These are phyloP conservation scores for Trichopria drosophilae DNA, from an alignment of 2,888 invertebrate species.

Conservation along the genomic window DNA sequence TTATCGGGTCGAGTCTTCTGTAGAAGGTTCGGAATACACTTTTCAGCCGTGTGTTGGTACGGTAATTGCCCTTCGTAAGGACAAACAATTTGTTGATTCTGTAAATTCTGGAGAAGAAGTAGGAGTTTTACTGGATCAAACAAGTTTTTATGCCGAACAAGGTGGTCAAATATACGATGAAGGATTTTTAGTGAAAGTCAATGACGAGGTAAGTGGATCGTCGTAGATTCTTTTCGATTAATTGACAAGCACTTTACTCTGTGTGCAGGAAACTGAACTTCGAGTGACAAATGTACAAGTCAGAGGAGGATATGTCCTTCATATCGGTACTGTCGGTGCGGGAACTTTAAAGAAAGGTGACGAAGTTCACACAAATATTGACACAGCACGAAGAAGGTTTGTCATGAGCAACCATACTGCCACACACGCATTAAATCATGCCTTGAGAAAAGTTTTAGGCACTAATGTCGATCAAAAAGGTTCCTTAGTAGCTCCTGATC, in stretches of 20 bases:
- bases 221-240: not conserved
- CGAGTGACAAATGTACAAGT: slow-evolving; percentile 91
- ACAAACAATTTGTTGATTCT: slow-evolving; percentile 83
- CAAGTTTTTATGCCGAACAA: slow-evolving; percentile 97
- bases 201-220: slow-evolving; percentile 67
- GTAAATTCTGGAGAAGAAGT: slow-evolving; percentile 85
- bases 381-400: slow-evolving; percentile 79
- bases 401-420: slow-evolving; percentile 99
- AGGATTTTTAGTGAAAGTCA: slow-evolving; percentile 82
- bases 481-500: slow-evolving; percentile 95
- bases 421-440: slow-evolving; percentile 95
- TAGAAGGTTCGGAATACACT: slow-evolving; percentile 72
- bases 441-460: slow-evolving; percentile 85
- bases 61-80: slow-evolving; percentile 78
- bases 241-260: slow-evolving; percentile 12
- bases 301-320: slow-evolving; percentile 93
- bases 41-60: slow-evolving; percentile 75
- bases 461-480: slow-evolving; percentile 94
- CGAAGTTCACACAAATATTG: slow-evolving; percentile 77
- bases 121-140: slow-evolving; percentile 87
- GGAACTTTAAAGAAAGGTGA: slow-evolving; percentile 85
- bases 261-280: slow-evolving; percentile 74
- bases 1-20: slow-evolving; percentile 71
- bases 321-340: slow-evolving; percentile 83
- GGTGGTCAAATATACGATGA: slow-evolving; percentile 98